Base-by-base conservation (phyloP, 2,797 vertebrate genomes). In the Threskiornis aethiopicus region DNA sequence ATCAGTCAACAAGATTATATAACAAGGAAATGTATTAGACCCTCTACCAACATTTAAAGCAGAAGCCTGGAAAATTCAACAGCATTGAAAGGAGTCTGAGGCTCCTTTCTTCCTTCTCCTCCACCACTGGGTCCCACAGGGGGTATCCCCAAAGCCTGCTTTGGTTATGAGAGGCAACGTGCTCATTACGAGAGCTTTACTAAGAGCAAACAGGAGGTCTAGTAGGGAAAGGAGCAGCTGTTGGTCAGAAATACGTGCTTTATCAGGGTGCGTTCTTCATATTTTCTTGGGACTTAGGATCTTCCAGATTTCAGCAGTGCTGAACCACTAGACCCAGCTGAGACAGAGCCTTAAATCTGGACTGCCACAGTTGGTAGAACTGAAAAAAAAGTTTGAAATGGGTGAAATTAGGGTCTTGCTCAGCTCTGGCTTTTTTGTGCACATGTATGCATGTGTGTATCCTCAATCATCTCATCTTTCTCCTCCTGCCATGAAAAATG, bases 11-110 rank as follows among this genome's bases (percentile, higher is more conserved):
- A 67, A 82, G 46, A 26, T 41, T 62, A 13, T 58, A 41, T 85
- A 89, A 93, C 85, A 78, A 89, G 95, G 93, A 96, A 96, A 93
- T 84, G 8, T 91, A 90, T 92, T 57, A 83, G 72, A 78, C 62
- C 76, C 35, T 66, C 57, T 51, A 35, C 69, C 61, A 69, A 89
- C 1, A 46, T 85, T 76, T 82, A 64, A 66, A 84, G 91, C 44
- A 73, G 77, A 81, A 75, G 12, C 31, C 29, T 49, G 78, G 93
- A 86, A 96, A 96, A 87, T 86, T 65, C 64, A 69, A 62, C 26
- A n/a, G 8, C 51, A 13, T 3, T 71, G 52, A 41, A 41, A 33
- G 85, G 17, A 49, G 14, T 29, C 26, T 51, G 66, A 54, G 35
- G 47, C 11, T 90, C 28, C 13, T 81, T 70, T 84, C 9, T 67